Percentiles rank a stretch among this genome's conserved stretches.
Conservation (phyloP, 53 echinoderm and acorn worm species). For the Echinometra lucunter region DNA sequence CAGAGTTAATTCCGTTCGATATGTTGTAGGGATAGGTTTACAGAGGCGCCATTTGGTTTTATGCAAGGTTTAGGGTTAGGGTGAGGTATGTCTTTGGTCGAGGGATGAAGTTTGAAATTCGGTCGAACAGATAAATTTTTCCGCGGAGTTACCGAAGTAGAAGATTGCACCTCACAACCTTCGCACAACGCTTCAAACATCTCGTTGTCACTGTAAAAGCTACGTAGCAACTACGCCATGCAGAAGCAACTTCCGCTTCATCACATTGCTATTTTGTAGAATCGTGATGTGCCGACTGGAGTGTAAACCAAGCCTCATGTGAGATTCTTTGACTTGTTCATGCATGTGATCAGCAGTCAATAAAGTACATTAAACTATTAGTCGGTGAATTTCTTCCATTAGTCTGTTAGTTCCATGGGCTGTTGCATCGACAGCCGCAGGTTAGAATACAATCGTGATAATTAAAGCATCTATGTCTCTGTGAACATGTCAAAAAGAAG, state of each 20-base stretch:
- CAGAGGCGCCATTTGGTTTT: too few species aligned
- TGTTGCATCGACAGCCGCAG: not conserved
- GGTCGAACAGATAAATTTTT: too few species aligned
- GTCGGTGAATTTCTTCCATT: not conserved
- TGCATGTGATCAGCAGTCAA: not conserved
- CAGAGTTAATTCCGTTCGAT: too few species aligned
- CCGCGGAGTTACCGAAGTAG: too few species aligned
- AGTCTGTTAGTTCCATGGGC: not conserved
- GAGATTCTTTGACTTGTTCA: not conserved
- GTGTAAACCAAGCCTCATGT: not conserved
- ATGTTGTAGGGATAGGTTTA: too few species aligned
- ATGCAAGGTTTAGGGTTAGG: too few species aligned
- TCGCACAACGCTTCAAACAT: too few species aligned
- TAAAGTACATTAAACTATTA: not conserved
- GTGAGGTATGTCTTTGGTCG: too few species aligned
- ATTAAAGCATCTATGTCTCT: not conserved
- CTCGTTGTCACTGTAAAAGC: too few species aligned
- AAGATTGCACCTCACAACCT: too few species aligned
- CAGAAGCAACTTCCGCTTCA: not conserved
- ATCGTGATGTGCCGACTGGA: not conserved
- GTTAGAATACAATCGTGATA: not conserved
- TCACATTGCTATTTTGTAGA: not conserved
- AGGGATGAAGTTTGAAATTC: too few species aligned
- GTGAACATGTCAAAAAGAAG: not conserved
- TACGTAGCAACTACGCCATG: too few species aligned